Conservation (phyloP, 2,113 vertebrate species). For the Psilopsiagon aymara region DNA sequence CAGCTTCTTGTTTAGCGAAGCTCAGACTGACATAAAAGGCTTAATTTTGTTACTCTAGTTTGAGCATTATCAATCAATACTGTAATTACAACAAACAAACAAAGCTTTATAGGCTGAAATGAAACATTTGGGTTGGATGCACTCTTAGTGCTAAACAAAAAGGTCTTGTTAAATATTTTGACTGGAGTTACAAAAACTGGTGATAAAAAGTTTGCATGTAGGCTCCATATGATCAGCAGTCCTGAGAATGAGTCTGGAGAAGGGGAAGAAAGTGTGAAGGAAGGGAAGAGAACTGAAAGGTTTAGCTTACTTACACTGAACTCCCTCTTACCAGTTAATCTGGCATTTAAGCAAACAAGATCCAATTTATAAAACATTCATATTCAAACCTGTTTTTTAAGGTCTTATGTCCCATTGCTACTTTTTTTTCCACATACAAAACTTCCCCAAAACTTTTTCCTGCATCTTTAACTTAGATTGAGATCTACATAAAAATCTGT, state of each 20-base stretch:
- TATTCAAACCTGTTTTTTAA: background rate
- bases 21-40: background rate
- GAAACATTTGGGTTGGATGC: background rate
- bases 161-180: conserved; percentile 21
- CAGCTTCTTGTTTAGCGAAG: background rate
- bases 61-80: background rate
- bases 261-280: background rate
- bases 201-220: background rate
- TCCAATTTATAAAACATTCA: background rate
- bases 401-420: background rate
- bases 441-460: background rate
- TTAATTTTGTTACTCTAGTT: background rate
- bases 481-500: background rate
- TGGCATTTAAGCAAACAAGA: background rate
- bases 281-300: background rate
- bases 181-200: background rate
- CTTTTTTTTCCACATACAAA: background rate
- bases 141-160: background rate
- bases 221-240: background rate
- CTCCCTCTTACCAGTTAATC: background rate
- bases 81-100: background rate
- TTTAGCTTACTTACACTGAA: background rate
- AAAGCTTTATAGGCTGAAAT: background rate
- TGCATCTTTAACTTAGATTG: background rate
- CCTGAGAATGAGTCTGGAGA: background rate